These are phyloP conservation scores for Anomalospiza imberbis DNA, from an alignment of 2,797 vertebrate species.

Conservation along the genomic window DNA sequence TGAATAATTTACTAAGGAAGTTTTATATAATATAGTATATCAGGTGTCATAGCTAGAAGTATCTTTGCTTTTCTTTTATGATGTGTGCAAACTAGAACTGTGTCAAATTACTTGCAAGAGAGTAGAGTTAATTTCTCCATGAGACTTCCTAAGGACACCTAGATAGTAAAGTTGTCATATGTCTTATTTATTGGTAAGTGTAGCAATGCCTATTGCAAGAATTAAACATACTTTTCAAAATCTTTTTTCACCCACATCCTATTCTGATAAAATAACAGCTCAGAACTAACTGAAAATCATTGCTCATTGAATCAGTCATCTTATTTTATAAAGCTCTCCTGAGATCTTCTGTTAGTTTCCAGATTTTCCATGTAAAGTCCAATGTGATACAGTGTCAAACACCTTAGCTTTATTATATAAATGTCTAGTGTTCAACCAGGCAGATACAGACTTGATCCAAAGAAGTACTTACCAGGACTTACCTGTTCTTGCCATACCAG, in stretches of 20 bases:
- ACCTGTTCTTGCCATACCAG: not conserved
- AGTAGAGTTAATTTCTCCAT: not conserved
- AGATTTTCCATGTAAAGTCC: not conserved
- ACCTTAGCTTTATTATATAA: not conserved
- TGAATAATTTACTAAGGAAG: constrained; percentile 38
- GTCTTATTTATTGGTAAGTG: not conserved
- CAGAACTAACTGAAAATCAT: not conserved
- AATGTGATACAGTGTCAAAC: not conserved
- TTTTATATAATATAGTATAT: not conserved
- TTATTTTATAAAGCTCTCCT: not conserved
- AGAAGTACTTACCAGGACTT: not conserved
- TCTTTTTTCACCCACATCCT: not conserved
- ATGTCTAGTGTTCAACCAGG: not conserved
- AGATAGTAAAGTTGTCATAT: constrained; percentile 1
- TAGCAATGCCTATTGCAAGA: not conserved
- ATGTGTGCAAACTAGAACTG: constrained; percentile 19
- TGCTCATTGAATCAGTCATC: not conserved
- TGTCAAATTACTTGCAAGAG: constrained; percentile 23
- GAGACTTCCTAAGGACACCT: not conserved
- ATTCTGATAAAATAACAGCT: not conserved
- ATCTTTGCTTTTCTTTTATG: constrained; percentile 36
- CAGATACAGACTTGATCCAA: not conserved
- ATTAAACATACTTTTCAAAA: not conserved
- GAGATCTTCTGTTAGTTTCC: not conserved
- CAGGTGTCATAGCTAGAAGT: not conserved